phyloP scores from a whole-genome alignment of 2,113 vertebrate species.

The Sterna hirundo region DNA sequence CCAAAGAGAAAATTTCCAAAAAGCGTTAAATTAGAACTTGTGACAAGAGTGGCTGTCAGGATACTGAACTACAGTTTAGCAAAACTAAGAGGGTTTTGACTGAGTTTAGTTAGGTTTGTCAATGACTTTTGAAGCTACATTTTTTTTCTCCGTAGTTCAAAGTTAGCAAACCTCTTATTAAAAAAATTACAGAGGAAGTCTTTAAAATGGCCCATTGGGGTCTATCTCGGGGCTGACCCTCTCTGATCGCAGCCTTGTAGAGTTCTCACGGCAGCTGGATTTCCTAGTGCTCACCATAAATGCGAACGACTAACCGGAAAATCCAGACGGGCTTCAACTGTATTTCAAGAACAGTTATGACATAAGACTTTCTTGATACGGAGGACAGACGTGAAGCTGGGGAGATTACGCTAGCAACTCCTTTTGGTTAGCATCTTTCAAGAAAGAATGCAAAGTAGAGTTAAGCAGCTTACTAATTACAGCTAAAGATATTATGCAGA shows the following conservation, averaged over 20 bases:
- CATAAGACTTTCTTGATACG: background rate
- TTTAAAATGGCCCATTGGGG: background rate
- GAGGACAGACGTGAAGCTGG: background rate
- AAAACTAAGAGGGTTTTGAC: background rate
- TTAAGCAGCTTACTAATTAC: background rate
- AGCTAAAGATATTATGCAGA: background rate
- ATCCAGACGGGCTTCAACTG: background rate
- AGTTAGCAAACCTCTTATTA: background rate
- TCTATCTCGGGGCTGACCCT: background rate
- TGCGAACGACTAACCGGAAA: background rate
- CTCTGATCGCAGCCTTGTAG: background rate
- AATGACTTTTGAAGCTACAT: background rate
- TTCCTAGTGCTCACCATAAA: background rate
- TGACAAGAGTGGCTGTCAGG: background rate
- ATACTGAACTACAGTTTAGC: background rate
- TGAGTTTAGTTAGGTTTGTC: background rate
- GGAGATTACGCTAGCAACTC: background rate
- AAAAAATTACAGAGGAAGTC: background rate
- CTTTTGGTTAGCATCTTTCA: background rate
- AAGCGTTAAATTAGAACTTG: background rate
- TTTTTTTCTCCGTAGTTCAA: background rate
- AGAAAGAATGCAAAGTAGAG: background rate
- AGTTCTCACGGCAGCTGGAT: background rate
- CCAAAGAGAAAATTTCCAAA: background rate
- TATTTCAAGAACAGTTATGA: conserved; percentile 24